Evolutionary conservation across 2,888 invertebrate genomes (phyloP), one percentile per base, ranked within the genome.

Genomic region (Chrysomela aeneicollis): DNA sequence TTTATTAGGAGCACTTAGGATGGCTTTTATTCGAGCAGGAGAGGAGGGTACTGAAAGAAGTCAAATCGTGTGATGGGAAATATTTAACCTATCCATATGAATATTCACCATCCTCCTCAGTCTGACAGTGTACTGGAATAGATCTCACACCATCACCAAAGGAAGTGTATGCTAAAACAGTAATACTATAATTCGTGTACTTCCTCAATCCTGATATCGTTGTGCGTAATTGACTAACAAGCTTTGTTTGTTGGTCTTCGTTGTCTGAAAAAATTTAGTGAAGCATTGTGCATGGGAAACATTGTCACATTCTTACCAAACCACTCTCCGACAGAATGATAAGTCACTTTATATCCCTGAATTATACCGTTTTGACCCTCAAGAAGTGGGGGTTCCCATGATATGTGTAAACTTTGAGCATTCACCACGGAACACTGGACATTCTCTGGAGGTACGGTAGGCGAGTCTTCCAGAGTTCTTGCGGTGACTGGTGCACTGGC

Each of bases 101-200:
- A 55, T 62, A 54, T 68, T 63, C 84, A 94, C 94, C 92, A 82
- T 96, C 96, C 86, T 95, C 94, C 77, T 93, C 91, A 22, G 96
- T 96, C 74, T 92, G 90, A 77, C 95, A 94, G 81, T 89, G 94
- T 54, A 95, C 89, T 0, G 94, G 92, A 12, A 89, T 87, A 67
- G 94, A 94, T 72, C 92, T 87, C 18, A 92, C 91, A 6, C 97
- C 97, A 79, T 97, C 96, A 0, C 97, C 97, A 51, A 92, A 92
- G 37, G 91, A 87, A 0, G 97, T 97, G 82, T 90, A 95, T 8
- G 95, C 95, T 78, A 94, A 86, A 35, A 95, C 94, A 71, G 94
- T 92, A 59, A 97, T 92, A 35, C 95, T 95, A 82, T 97, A 97
- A 85, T 97, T 97, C 30, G 95, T 95, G 83, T 90, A 95, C 75